A percentile compares a stretch with the other conserved stretches of the same genome.
phyloP scores from a whole-genome alignment of 2,888 invertebrate genomes.

The Hedya salicella region DNA sequence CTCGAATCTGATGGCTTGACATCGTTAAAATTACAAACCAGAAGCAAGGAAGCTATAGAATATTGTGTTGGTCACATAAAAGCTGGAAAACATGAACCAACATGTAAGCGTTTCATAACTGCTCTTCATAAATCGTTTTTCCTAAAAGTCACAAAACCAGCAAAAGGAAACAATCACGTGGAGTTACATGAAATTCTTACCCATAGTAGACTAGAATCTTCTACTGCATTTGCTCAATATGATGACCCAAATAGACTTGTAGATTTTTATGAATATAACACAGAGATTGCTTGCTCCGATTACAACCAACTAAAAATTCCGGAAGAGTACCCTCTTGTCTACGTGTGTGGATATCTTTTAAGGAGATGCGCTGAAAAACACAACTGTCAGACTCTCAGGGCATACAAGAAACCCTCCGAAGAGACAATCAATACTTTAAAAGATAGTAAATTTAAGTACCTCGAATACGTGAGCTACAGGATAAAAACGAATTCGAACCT shows the following conservation, averaged over 20 bases:
- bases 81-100: neutral
- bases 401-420: neutral
- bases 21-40: neutral
- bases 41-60: neutral
- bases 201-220: neutral
- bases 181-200: too few species aligned
- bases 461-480: neutral
- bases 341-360: neutral
- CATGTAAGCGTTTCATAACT: neutral
- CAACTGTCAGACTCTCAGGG: neutral
- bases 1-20: neutral
- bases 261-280: neutral
- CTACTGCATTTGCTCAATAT: neutral
- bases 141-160: slow-evolving; percentile 1
- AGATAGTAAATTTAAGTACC: neutral
- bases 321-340: neutral
- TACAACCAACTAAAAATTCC: neutral
- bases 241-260: neutral
- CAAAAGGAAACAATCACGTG: neutral
- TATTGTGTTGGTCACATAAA: neutral
- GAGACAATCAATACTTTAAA: neutral
- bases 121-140: neutral
- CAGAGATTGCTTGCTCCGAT: neutral
- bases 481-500: neutral
- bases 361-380: neutral